Conservation (phyloP, 2,797 vertebrate species). For the Oryzias dopingdopingensis region DNA sequence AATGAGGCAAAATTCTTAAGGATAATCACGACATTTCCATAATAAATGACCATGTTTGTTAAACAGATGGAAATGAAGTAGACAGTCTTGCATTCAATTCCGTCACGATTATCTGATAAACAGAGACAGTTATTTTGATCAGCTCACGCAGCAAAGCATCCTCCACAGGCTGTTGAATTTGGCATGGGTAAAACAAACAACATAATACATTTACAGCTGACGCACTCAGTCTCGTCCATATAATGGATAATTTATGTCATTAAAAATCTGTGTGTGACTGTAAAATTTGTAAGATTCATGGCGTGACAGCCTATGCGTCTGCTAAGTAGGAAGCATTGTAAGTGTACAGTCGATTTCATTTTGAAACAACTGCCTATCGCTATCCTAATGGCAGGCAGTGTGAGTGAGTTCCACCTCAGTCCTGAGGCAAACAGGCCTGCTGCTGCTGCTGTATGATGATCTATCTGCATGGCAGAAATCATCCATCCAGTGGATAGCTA, state of each 20-base stretch:
- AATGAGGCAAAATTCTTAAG: no score
- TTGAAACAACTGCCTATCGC: constrained; percentile 67
- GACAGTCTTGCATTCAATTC: no score
- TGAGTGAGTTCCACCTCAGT: constrained; percentile 61
- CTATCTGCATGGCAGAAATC: constrained; percentile 73
- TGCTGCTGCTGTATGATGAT: constrained; percentile 59
- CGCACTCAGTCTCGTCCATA: not conserved
- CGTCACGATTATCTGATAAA: not conserved
- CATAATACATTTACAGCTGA: not conserved
- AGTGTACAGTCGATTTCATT: constrained; percentile 51
- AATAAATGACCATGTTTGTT: no score
- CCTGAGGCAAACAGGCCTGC: constrained; percentile 55
- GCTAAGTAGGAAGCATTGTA: constrained; percentile 37
- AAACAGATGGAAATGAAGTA: no score
- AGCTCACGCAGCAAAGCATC: not conserved
- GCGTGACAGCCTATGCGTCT: constrained; percentile 24
- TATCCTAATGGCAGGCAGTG: constrained; percentile 58
- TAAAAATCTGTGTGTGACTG: constrained; percentile 4
- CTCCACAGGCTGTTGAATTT: not conserved
- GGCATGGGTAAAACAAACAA: not conserved
- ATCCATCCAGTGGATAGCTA: constrained; percentile 73
- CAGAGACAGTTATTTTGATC: not conserved
- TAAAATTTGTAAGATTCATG: constrained; percentile 16
- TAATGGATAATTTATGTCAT: not conserved
- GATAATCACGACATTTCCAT: no score